Evolutionary conservation across 2,113 vertebrate genomes (phyloP).

Genomic region (Microcebus ravelobensis): DNA sequence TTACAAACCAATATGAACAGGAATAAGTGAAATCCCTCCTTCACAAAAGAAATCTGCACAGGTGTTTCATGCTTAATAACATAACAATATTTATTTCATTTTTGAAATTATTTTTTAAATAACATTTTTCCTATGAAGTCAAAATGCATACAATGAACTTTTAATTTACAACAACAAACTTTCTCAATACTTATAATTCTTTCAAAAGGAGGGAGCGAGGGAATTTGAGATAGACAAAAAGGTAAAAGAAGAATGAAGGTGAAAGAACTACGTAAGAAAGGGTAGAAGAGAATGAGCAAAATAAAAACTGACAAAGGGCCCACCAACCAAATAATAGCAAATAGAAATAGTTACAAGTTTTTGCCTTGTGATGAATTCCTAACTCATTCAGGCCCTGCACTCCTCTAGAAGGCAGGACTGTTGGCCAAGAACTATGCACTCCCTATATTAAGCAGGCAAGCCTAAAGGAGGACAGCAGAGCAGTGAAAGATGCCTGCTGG

Average conservation of each 20-base stretch:
- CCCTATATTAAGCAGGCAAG: background rate
- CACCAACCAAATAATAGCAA: background rate
- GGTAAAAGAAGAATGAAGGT: background rate
- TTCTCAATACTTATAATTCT: background rate
- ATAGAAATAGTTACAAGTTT: background rate
- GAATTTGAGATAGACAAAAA: background rate
- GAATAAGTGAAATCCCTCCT: background rate
- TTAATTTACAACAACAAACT: constrained; percentile 42
- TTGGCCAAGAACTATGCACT: background rate
- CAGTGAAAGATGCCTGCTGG: background rate
- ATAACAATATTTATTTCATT: constrained; percentile 63
- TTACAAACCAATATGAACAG: background rate
- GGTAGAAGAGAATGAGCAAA: background rate
- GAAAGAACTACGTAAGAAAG: background rate
- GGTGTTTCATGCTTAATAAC: constrained; percentile 34
- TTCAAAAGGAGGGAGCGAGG: background rate
- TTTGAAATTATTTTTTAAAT: background rate
- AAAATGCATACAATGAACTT: background rate
- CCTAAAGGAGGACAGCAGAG: background rate
- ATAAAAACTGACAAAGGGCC: background rate
- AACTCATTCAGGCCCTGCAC: background rate
- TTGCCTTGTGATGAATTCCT: background rate
- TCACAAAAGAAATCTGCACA: background rate
- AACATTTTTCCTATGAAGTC: constrained; percentile 44
- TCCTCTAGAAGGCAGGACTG: background rate